phyloP scores from a whole-genome alignment of 2,888 invertebrate species.

The Ceramica pisi region DNA sequence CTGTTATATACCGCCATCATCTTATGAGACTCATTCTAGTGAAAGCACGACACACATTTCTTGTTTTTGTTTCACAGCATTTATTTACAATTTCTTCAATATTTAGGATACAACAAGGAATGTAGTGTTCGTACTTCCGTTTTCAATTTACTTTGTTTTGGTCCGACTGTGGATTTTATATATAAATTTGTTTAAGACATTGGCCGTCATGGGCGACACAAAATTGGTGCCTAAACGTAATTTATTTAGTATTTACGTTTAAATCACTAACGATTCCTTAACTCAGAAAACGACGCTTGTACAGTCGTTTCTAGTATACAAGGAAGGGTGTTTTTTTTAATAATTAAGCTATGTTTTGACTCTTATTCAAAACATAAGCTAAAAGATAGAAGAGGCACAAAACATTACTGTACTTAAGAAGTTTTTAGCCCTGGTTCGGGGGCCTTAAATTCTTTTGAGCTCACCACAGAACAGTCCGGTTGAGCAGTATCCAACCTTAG shows the following conservation, averaged over 20 bases:
- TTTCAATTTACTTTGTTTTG: conserved; percentile 22
- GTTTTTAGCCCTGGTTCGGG: too few relatives aligned
- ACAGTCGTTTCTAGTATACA: neutral
- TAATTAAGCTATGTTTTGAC: conserved; percentile 11
- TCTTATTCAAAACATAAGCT: conserved; percentile 25
- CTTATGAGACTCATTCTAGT: conserved; percentile 52
- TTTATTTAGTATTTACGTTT: neutral
- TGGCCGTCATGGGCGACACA: neutral
- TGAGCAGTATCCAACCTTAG: too few relatives aligned
- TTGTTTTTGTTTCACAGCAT: conserved; percentile 25
- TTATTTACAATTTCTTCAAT: conserved; percentile 51
- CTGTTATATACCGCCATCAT: conserved; percentile 57
- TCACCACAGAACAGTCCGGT: too few relatives aligned
- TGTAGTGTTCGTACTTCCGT: conserved; percentile 41
- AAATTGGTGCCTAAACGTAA: neutral
- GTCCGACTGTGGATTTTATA: conserved; percentile 62
- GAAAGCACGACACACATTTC: conserved; percentile 44
- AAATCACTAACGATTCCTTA: neutral
- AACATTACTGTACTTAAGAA: neutral
- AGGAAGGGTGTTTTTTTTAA: neutral
- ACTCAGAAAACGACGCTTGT: neutral
- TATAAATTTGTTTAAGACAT: neutral
- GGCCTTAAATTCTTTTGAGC: too few relatives aligned
- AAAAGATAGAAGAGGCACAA: conserved; percentile 24
- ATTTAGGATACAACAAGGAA: conserved; percentile 20